A percentile compares a stretch with the other conserved stretches of the same genome.
Evolutionary conservation across 1,140 invertebrate species (phyloP).

Genomic region (Drosophila parabipectinata): DNA sequence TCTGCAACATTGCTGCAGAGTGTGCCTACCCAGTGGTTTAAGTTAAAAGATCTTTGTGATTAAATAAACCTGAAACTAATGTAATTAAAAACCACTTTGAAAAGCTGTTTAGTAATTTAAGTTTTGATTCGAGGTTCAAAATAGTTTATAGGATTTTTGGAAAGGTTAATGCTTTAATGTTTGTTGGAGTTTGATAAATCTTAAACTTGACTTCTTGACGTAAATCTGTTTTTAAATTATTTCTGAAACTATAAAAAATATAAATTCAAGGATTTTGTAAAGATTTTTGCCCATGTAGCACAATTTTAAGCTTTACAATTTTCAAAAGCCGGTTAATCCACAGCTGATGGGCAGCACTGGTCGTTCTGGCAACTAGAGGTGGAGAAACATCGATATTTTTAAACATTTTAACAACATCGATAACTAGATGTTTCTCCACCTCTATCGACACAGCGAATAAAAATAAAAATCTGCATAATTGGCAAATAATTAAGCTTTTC

Average conservation of each 20-base stretch:
- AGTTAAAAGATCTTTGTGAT: neutral
- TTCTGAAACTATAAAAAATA: too few relatives aligned
- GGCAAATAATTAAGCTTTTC: constrained; percentile 26
- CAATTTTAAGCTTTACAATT: too few relatives aligned
- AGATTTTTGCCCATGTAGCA: too few relatives aligned
- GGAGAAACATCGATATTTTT: too few relatives aligned
- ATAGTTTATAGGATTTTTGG: neutral
- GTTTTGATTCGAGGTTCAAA: neutral
- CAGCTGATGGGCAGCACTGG: too few relatives aligned
- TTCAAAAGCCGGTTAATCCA: too few relatives aligned
- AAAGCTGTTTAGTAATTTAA: neutral
- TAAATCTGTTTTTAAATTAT: neutral
- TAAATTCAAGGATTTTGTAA: too few relatives aligned
- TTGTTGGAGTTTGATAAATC: too few relatives aligned
- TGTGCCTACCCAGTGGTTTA: constrained; percentile 81
- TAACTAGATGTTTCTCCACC: too few relatives aligned
- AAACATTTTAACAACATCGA: too few relatives aligned
- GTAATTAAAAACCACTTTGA: neutral
- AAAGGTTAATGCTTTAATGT: neutral
- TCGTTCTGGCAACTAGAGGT: too few relatives aligned
- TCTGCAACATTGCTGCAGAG: constrained; percentile 87
- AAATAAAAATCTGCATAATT: constrained; percentile 10
- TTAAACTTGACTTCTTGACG: neutral
- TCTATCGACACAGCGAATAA: too few relatives aligned
- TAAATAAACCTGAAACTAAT: neutral